Conservation (phyloP, 53 echinoderm and acorn worm species). For the Crossaster papposus region DNA sequence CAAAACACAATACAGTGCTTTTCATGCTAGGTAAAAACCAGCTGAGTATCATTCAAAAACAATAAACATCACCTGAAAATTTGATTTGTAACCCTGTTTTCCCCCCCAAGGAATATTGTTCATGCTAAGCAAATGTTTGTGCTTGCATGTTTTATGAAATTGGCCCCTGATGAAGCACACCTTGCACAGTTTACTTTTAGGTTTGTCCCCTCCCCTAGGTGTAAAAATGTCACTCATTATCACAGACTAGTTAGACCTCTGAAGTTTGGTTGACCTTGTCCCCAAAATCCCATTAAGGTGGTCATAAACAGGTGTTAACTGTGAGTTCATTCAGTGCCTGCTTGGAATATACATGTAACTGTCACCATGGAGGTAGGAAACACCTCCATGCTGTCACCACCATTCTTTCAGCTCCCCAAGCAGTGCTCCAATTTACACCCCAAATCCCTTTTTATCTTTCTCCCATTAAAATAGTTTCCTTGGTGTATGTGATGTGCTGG, state of each 20-base stretch:
- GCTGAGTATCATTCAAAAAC: no score
- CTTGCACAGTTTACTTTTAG: not conserved
- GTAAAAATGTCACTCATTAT: conserved; percentile 1
- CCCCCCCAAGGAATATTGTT: no score
- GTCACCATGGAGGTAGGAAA: no score
- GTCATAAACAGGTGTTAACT: conserved; percentile 7
- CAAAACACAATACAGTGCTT: no score
- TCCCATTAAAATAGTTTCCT: no score
- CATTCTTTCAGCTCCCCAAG: not conserved
- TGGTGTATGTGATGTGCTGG: not conserved
- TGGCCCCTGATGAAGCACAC: not conserved
- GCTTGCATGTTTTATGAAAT: no score
- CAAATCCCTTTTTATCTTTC: no score
- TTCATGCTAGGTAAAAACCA: no score
- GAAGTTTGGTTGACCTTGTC: not conserved
- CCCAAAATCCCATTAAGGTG: not conserved
- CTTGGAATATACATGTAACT: not conserved
- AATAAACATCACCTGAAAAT: no score
- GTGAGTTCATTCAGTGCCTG: not conserved
- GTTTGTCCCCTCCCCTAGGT: not conserved
- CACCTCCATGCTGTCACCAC: not conserved
- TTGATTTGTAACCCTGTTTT: no score
- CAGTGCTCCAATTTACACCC: not conserved
- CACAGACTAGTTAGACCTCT: not conserved
- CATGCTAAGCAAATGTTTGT: no score